Evolutionary conservation across 1,140 invertebrate genomes (phyloP).

Genomic region (Lepeophtheirus salmonis): DNA sequence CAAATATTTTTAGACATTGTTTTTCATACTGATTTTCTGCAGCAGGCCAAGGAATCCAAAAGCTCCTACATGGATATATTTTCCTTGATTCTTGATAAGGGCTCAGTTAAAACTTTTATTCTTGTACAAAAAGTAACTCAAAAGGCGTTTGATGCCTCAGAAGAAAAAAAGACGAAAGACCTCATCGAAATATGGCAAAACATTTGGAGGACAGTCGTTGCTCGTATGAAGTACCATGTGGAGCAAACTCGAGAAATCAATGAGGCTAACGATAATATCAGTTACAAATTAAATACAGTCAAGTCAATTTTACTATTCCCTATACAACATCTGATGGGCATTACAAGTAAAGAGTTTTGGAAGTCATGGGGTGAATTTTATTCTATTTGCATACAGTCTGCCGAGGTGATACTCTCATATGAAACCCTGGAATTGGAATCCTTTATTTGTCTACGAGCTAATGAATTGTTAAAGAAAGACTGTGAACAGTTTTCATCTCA

Average conservation of each 20-base stretch:
- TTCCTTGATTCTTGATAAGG: not conserved
- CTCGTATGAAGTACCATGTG: not conserved
- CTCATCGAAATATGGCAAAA: not conserved
- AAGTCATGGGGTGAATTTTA: not conserved
- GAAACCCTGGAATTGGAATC: not conserved
- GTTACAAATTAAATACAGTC: not conserved
- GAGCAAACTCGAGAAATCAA: not conserved
- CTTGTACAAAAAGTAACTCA: not conserved
- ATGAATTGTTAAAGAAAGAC: not conserved
- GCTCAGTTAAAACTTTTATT: not conserved
- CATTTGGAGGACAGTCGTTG: not conserved
- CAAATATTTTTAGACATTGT: not conserved
- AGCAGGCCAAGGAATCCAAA: not conserved
- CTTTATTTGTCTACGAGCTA: not conserved
- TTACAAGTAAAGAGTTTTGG: not conserved
- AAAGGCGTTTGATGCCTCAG: not conserved
- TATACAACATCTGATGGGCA: not conserved
- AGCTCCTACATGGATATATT: not conserved
- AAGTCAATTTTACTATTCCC: not conserved
- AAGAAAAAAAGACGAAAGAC: not conserved
- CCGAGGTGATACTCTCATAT: not conserved
- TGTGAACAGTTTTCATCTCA: not conserved
- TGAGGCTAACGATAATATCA: not conserved
- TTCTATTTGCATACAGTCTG: not conserved
- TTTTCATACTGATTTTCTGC: not conserved